A percentile compares a stretch with the other conserved stretches of the same genome.
Conservation (phyloP, 2,113 vertebrate species). For the Salvelinus alpinus region DNA sequence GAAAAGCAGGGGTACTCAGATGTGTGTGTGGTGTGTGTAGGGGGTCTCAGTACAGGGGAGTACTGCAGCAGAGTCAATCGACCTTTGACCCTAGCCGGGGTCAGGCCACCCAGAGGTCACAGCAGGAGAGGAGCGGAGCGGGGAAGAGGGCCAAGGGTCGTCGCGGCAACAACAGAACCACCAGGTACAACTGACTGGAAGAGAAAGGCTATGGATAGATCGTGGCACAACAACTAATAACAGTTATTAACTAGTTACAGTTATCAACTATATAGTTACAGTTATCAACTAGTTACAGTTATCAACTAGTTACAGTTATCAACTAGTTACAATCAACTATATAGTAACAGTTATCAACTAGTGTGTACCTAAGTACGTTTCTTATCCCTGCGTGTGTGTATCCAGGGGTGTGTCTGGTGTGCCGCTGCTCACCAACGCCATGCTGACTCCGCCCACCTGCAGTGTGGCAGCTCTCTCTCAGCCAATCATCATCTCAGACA, state of each 20-base stretch:
- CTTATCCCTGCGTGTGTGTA: not conserved
- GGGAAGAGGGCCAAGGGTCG: conserved; percentile 76
- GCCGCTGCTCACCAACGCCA: conserved; percentile 72
- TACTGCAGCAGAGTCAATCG: conserved; percentile 60
- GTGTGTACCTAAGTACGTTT: no score
- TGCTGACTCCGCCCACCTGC: conserved; percentile 60
- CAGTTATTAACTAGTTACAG: no score
- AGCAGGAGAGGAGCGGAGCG: conserved; percentile 80
- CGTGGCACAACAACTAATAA: no score
- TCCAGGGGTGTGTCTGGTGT: conserved; percentile 63
- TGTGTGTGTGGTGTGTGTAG: conserved; percentile 11
- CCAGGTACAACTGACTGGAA: no score
- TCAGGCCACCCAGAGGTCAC: conserved; percentile 69
- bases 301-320: no score
- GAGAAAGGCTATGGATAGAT: no score
- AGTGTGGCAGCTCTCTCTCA: conserved; percentile 73
- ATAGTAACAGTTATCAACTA: no score
- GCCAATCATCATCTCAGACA: conserved; percentile 95
- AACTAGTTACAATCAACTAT: no score
- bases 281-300: no score
- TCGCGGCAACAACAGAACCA: conserved; percentile 67
- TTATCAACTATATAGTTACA: no score
- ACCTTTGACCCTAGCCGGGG: conserved; percentile 74
- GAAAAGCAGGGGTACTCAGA: no score
- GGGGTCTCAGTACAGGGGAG: conserved; percentile 57